phyloP scores from a whole-genome alignment of 2,113 vertebrate genomes.

The Patagioenas fasciata region DNA sequence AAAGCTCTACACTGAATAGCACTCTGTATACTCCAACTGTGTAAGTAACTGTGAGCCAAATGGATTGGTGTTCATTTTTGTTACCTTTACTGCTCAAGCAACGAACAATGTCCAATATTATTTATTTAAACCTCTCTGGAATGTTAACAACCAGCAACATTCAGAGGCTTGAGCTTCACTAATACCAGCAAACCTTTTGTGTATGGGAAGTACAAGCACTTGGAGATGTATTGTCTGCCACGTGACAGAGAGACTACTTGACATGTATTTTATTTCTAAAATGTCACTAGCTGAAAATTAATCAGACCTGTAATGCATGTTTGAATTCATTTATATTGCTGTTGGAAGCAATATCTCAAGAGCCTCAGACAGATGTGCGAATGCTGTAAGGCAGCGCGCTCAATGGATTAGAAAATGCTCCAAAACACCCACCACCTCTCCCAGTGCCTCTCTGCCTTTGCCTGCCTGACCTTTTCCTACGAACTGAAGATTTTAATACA shows the following conservation, averaged over 20 bases:
- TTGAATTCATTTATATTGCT: slow-evolving; percentile 1
- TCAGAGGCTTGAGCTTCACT: background rate
- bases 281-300: background rate
- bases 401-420: background rate
- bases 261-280: slow-evolving; percentile 11
- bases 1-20: background rate
- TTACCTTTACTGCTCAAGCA: background rate
- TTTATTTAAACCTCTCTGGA: background rate
- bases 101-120: background rate
- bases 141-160: background rate
- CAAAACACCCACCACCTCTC: background rate
- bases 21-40: rapidly evolving
- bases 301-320: background rate
- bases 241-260: background rate
- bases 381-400: background rate
- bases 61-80: background rate
- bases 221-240: background rate
- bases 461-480: background rate
- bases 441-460: background rate
- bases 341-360: background rate
- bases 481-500: background rate
- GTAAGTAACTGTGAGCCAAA: background rate
- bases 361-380: background rate
- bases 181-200: background rate
- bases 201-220: background rate